Base-by-base conservation (phyloP, 2,113 vertebrate species). In the Dendropsophus ebraccatus region DNA sequence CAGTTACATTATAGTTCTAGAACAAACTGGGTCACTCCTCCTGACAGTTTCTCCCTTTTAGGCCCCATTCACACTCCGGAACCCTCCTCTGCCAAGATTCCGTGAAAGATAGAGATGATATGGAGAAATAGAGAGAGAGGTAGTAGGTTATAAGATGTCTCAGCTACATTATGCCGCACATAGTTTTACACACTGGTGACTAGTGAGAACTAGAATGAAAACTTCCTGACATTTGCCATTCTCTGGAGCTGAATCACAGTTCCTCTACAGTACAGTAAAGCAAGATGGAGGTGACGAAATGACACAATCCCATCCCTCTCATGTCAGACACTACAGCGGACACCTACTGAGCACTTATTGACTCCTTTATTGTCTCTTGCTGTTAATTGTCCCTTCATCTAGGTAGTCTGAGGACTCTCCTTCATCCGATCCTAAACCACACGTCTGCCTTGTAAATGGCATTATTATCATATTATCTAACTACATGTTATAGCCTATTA, bases 211-310 rank as follows among this genome's bases (percentile, higher is more conserved):
- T 49, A 32, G n/a, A n/a, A 25, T 45, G n/a, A 75, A 49, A 25
- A 28, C 47, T 76, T 76, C 47, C 74, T 76, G 47, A 52, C 28
- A 54, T 77, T 50, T 77, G 16, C 28, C 49, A 77, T 77, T 77
- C 74, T 50, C 25, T 5, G 5, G 0, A 21, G 17, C 45, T 76
- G 45, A 76, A 52, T 76, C 72, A 49, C 23, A 28, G 41, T 17
- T 77, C 25, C 74, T 77, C 74, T 77, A 1, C 25, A 1, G 23
- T 49, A 16, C 47, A 77, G 50, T 77, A 52, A 50, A 76, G 14
- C 74, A 76, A 77, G 74, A 52, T 32, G 28, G 47, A 54, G 74
- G 74, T 77, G 74, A 77, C 49, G 9, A 77, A 21, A 52, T 76
- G 6, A 54, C 49, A 32, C 49, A 54, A 52, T 76, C 47, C 19